Evolutionary conservation across 1,140 invertebrate species (phyloP).

Genomic region (Yoshiicerus persimilis): DNA sequence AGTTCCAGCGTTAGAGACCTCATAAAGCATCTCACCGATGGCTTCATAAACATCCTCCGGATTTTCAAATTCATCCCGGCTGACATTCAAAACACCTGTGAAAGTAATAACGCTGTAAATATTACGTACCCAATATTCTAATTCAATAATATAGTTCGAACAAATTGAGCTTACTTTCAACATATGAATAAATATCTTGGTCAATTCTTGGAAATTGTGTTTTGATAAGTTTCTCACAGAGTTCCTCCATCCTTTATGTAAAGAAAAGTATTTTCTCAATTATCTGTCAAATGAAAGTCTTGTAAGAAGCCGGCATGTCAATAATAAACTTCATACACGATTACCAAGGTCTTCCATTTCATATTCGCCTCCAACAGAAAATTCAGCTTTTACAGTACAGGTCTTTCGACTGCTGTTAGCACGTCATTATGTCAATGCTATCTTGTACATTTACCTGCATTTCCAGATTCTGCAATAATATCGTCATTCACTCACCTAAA

Average conservation of each 20-base stretch:
- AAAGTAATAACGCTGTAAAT: slow-evolving; percentile 15
- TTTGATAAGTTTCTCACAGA: slow-evolving; percentile 72
- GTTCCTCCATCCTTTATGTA: slow-evolving; percentile 59
- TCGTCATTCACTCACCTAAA: too few relatives aligned
- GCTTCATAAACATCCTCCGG: slow-evolving; percentile 91
- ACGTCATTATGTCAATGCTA: too few relatives aligned
- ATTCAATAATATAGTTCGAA: neutral
- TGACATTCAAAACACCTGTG: slow-evolving; percentile 70
- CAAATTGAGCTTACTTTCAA: slow-evolving; percentile 67
- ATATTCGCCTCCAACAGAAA: too few relatives aligned
- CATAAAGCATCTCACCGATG: slow-evolving; percentile 74
- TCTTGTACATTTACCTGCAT: too few relatives aligned
- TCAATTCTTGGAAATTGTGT: slow-evolving; percentile 83
- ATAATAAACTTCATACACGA: too few relatives aligned
- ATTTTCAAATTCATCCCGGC: slow-evolving; percentile 82
- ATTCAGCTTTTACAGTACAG: too few relatives aligned
- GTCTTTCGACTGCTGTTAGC: too few relatives aligned
- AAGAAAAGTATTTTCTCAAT: neutral
- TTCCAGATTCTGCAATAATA: too few relatives aligned
- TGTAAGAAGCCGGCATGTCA: neutral
- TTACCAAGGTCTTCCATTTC: too few relatives aligned
- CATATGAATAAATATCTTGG: slow-evolving; percentile 82
- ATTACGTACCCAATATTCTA: neutral
- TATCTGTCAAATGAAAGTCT: neutral
- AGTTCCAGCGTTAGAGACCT: slow-evolving; percentile 59